Conservation (phyloP, 2,113 vertebrate species). For the Brachypodius melanocephalos region DNA sequence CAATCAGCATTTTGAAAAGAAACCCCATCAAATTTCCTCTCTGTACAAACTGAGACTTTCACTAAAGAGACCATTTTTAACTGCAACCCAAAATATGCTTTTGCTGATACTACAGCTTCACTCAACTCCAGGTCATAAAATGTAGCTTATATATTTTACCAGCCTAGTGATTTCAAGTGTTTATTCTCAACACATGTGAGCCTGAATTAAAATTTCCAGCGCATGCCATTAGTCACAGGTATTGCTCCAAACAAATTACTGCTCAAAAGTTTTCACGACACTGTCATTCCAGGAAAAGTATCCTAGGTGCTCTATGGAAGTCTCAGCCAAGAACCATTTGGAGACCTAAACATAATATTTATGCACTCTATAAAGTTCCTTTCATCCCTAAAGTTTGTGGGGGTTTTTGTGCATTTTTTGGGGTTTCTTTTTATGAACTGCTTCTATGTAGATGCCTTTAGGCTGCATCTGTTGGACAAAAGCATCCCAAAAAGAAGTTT, state of each 20-base stretch:
- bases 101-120: background rate
- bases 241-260: background rate
- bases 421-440: background rate
- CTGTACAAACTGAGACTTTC: background rate
- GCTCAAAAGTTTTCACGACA: background rate
- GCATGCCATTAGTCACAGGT: background rate
- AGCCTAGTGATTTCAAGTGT: background rate
- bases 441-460: background rate
- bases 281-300: background rate
- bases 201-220: background rate
- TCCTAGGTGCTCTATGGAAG: background rate
- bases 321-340: background rate
- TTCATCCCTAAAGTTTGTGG: background rate
- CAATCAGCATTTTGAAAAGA: background rate
- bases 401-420: background rate
- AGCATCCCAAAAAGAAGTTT: background rate
- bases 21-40: background rate
- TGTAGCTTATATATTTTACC: conserved; percentile 5
- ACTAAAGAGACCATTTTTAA: background rate
- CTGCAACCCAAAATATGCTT: background rate
- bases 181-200: conserved; percentile 31
- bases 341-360: background rate
- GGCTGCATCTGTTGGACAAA: background rate
- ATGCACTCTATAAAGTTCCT: background rate
- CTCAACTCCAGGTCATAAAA: background rate